These are phyloP conservation scores for Urosaurus nigricauda DNA, from an alignment of 2,797 vertebrate genomes.

Conservation along the genomic window DNA sequence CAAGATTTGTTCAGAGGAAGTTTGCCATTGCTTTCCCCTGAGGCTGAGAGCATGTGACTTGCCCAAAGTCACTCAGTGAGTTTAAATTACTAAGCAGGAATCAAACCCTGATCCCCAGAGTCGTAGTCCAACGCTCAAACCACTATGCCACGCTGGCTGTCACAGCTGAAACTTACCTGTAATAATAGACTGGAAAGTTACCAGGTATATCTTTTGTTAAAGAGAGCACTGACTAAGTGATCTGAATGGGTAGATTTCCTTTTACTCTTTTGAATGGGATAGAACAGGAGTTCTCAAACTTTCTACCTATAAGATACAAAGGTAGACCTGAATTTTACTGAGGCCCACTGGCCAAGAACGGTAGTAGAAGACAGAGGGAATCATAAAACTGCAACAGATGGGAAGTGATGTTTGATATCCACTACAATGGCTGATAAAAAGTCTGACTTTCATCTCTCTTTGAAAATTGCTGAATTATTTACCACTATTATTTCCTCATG, in stretches of 20 bases:
- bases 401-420: background rate
- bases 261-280: background rate
- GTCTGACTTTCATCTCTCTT: background rate
- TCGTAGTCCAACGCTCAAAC: no score
- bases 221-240: background rate
- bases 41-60: no score
- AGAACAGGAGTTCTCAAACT: no score
- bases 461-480: background rate
- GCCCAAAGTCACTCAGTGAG: no score
- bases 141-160: no score
- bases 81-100: no score
- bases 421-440: background rate
- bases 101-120: no score
- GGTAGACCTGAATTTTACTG: no score
- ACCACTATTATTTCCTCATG: background rate
- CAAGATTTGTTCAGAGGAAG: no score
- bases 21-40: no score
- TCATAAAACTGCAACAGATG: background rate
- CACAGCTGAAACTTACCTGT: background rate
- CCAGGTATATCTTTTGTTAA: background rate
- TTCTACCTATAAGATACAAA: no score
- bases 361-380: background rate
- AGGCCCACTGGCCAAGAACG: no score
- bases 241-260: background rate
- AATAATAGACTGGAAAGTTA: background rate